These are phyloP conservation scores for Brachyptera putata DNA, from an alignment of 2,888 invertebrate genomes.

Conservation along the genomic window DNA sequence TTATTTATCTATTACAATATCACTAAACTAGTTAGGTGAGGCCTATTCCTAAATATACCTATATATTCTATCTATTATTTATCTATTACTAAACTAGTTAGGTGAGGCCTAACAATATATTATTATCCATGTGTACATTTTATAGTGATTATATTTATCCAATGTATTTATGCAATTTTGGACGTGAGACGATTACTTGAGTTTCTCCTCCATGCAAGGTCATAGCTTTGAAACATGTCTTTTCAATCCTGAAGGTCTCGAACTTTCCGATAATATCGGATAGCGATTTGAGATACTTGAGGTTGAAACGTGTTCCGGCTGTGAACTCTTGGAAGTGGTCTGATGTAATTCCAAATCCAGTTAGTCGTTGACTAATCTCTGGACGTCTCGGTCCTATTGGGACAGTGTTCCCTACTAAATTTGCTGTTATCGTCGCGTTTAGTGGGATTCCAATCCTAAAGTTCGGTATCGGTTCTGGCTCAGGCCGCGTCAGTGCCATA, in stretches of 20 bases:
- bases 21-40: too few species aligned
- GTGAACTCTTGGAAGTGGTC: constrained; percentile 35
- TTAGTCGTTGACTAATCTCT: constrained; percentile 31
- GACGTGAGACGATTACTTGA: too few species aligned
- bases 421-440: constrained; percentile 32
- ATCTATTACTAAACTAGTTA: too few species aligned
- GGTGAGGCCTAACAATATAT: too few species aligned
- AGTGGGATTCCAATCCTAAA: constrained; percentile 36
- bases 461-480: constrained; percentile 38
- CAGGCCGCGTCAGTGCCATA: constrained; percentile 38
- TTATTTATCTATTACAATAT: too few species aligned
- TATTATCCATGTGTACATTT: too few species aligned
- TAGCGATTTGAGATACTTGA: constrained; percentile 29
- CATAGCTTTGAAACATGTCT: too few species aligned
- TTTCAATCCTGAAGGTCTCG: constrained; percentile 35
- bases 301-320: constrained; percentile 34
- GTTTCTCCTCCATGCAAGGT: constrained; percentile 37
- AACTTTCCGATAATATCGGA: constrained; percentile 35
- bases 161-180: too few species aligned
- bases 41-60: too few species aligned
- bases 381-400: constrained; percentile 36
- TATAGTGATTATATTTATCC: too few species aligned
- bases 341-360: constrained; percentile 36
- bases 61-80: too few species aligned
- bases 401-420: constrained; percentile 34